Conservation (phyloP, 2,888 invertebrate species). For the Clostera curtula region DNA sequence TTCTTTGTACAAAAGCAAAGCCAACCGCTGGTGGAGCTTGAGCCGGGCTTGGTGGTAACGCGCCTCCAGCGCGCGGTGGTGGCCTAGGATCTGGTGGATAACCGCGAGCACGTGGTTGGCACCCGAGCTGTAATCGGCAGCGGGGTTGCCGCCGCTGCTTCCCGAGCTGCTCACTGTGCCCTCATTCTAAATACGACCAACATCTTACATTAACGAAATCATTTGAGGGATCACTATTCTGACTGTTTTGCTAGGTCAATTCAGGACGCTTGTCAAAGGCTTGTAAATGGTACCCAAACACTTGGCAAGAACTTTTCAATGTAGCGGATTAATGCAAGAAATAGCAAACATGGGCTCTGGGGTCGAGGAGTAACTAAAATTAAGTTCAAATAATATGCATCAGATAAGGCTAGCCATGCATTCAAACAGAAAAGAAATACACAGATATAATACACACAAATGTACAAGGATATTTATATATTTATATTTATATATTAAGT, state of each 20-base stretch:
- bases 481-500: too few species aligned
- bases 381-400: too few species aligned
- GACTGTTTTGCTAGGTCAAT: neutral
- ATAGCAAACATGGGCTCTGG: too few species aligned
- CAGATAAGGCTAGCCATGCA: too few species aligned
- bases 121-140: constrained; percentile 96
- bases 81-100: constrained; percentile 96
- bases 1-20: constrained; percentile 94
- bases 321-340: neutral
- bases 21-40: constrained; percentile 94
- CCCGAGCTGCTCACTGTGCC: constrained; percentile 71
- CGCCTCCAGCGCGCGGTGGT: constrained; percentile 94
- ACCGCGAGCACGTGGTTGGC: constrained; percentile 97
- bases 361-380: too few species aligned
- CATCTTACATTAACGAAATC: too few species aligned
- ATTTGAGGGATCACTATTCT: too few species aligned
- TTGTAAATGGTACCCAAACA: neutral
- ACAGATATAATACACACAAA: too few species aligned
- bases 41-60: constrained; percentile 97
- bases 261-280: neutral
- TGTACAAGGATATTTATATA: too few species aligned
- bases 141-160: constrained; percentile 86
- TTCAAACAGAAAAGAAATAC: too few species aligned
- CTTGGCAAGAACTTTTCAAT: too few species aligned
- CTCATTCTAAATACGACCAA: constrained; percentile 38